A percentile compares a stretch with the other conserved stretches of the same genome.
Conservation (phyloP, 1,140 invertebrate species). For the Zaprionus inermis region DNA sequence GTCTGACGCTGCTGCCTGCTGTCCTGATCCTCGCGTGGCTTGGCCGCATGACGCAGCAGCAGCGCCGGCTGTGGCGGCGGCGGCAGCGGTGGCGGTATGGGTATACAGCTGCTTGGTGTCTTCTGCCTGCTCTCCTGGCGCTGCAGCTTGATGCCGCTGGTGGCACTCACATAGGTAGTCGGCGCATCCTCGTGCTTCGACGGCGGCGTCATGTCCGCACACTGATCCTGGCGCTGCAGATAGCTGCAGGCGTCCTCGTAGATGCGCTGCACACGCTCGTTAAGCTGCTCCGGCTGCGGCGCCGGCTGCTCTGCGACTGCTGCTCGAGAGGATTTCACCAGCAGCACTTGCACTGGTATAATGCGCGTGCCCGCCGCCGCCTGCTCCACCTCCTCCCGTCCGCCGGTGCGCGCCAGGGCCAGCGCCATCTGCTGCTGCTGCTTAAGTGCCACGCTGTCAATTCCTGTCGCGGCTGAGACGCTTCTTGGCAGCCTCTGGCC, state of each 20-base stretch:
- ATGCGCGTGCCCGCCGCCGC: slow-evolving; percentile 30
- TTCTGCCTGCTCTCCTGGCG: slow-evolving; percentile 48
- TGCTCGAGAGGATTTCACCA: slow-evolving; percentile 23
- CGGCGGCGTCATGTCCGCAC: slow-evolving; percentile 49
- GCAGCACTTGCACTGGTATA: slow-evolving; percentile 63
- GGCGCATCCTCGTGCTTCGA: slow-evolving; percentile 29
- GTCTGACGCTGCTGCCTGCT: slow-evolving; percentile 22
- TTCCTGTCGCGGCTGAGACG: slow-evolving; percentile 23
- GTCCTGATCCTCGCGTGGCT: slow-evolving; percentile 13
- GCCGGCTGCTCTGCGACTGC: slow-evolving; percentile 17
- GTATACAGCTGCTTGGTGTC: slow-evolving; percentile 13
- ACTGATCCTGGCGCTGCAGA: slow-evolving; percentile 60
- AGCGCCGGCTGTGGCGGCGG: slow-evolving; percentile 31
- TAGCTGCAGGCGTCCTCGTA: slow-evolving; percentile 77
- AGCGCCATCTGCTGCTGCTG: slow-evolving; percentile 73
- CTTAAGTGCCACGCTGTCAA: slow-evolving; percentile 74
- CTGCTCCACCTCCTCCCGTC: background rate
- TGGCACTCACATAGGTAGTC: slow-evolving; percentile 68
- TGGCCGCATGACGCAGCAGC: slow-evolving; percentile 36
- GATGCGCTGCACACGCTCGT: slow-evolving; percentile 58
- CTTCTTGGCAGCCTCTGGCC: slow-evolving; percentile 40
- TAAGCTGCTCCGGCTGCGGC: slow-evolving; percentile 19
- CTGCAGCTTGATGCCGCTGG: slow-evolving; percentile 70
- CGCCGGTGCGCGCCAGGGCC: slow-evolving; percentile 44
- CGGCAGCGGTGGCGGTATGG: slow-evolving; percentile 36